phyloP scores from a whole-genome alignment of 1,140 invertebrate species.

The Drosophila kepulauana region DNA sequence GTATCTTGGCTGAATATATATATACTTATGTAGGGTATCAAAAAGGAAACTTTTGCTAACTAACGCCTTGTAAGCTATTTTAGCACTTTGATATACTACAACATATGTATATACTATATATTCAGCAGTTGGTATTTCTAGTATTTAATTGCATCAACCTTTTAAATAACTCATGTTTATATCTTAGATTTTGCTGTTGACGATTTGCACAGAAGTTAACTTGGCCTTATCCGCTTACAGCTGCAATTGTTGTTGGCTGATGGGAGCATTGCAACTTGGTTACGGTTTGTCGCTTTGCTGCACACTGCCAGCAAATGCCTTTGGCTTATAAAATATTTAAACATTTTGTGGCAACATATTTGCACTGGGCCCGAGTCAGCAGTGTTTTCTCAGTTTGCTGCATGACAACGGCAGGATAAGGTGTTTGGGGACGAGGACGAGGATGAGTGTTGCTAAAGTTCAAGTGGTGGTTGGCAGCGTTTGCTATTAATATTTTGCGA shows the following conservation, averaged over 20 bases:
- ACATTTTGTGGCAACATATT: slow-evolving; percentile 80
- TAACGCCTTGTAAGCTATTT: background rate
- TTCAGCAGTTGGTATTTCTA: background rate
- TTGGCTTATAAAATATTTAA: slow-evolving; percentile 83
- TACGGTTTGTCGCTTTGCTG: slow-evolving; percentile 57
- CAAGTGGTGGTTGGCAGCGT: slow-evolving; percentile 62
- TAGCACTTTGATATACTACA: background rate
- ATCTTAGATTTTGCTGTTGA: slow-evolving; percentile 55
- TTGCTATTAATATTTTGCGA: slow-evolving; percentile 81
- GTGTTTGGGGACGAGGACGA: background rate
- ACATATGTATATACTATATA: too few species aligned
- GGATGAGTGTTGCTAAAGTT: slow-evolving; percentile 20
- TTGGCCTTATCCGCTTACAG: slow-evolving; percentile 25
- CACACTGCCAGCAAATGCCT: slow-evolving; percentile 59
- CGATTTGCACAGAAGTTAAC: slow-evolving; percentile 66
- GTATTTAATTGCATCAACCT: slow-evolving; percentile 13
- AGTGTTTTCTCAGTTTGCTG: slow-evolving; percentile 15
- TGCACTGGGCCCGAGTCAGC: slow-evolving; percentile 54
- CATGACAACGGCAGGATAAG: background rate
- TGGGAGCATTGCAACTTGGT: slow-evolving; percentile 43
- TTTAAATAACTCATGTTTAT: slow-evolving; percentile 15
- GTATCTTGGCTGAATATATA: too few species aligned
- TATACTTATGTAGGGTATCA: background rate
- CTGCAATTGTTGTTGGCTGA: slow-evolving; percentile 27
- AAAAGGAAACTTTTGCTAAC: background rate